Evolutionary conservation across 2,888 invertebrate genomes (phyloP).

Genomic region (Lithophane semibrunnea): DNA sequence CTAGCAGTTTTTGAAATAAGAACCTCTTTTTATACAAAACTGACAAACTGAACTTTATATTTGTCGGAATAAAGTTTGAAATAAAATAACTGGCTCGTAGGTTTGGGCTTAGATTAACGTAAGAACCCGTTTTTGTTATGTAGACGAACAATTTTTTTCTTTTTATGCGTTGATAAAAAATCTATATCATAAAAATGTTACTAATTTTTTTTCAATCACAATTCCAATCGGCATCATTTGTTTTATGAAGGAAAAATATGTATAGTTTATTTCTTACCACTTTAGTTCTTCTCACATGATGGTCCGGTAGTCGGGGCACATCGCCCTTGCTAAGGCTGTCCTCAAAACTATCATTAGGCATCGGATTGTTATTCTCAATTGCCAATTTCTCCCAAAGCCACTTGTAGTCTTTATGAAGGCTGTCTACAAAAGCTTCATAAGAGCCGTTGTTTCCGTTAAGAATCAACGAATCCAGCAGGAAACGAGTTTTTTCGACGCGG

Average conservation of each 20-base stretch:
- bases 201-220: background rate
- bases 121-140: background rate
- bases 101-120: background rate
- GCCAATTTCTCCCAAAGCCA: slow-evolving; percentile 90
- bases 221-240: background rate
- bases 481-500: slow-evolving; percentile 80
- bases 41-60: background rate
- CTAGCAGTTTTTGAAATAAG: background rate
- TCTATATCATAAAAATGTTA: background rate
- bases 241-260: background rate
- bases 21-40: background rate
- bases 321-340: slow-evolving; percentile 90
- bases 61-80: background rate
- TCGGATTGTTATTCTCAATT: slow-evolving; percentile 75
- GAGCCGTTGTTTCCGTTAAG: slow-evolving; percentile 84
- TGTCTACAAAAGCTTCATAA: slow-evolving; percentile 89
- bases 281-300: slow-evolving; percentile 87
- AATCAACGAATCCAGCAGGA: slow-evolving; percentile 82
- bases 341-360: slow-evolving; percentile 85
- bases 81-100: background rate
- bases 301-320: slow-evolving; percentile 90
- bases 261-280: slow-evolving; percentile 81
- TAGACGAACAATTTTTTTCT: too few relatives aligned
- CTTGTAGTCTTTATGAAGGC: slow-evolving; percentile 88
- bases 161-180: background rate